These are phyloP conservation scores for Drosophila rellima DNA, from an alignment of 2,888 invertebrate genomes.

Conservation along the genomic window DNA sequence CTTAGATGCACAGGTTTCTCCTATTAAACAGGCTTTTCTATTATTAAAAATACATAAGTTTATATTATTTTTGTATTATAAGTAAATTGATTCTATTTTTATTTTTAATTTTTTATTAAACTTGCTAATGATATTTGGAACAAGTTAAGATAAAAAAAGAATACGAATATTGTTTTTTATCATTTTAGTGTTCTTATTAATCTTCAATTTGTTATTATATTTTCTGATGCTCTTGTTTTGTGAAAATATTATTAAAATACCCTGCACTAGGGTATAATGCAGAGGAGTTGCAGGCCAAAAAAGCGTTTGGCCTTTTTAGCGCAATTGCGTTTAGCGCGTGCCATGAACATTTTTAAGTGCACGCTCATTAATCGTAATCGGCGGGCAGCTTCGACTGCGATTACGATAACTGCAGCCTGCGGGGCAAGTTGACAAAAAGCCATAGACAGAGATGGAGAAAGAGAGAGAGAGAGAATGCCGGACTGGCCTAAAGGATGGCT, in stretches of 20 bases:
- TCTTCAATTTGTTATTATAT: no score
- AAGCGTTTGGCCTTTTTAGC: slow-evolving; percentile 28
- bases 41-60: not conserved
- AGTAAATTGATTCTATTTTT: no score
- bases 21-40: no score
- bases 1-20: no score
- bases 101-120: no score
- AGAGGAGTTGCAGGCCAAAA: slow-evolving; percentile 23
- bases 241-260: no score
- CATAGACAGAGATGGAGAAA: not conserved
- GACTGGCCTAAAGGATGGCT: slow-evolving; percentile 38
- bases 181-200: no score
- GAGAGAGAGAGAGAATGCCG: not conserved
- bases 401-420: slow-evolving; percentile 46
- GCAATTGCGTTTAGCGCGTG: slow-evolving; percentile 72
- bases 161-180: no score
- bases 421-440: slow-evolving; percentile 55
- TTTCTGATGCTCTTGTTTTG: no score
- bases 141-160: no score
- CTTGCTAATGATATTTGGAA: no score
- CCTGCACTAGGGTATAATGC: not conserved
- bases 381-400: slow-evolving; percentile 46
- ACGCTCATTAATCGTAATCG: slow-evolving; percentile 85
- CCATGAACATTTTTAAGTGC: slow-evolving; percentile 77
- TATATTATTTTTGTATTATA: no score